Evolutionary conservation across 1,140 invertebrate genomes (phyloP), one percentile per base, ranked within the genome.

Genomic region (Halyomorpha halys): DNA sequence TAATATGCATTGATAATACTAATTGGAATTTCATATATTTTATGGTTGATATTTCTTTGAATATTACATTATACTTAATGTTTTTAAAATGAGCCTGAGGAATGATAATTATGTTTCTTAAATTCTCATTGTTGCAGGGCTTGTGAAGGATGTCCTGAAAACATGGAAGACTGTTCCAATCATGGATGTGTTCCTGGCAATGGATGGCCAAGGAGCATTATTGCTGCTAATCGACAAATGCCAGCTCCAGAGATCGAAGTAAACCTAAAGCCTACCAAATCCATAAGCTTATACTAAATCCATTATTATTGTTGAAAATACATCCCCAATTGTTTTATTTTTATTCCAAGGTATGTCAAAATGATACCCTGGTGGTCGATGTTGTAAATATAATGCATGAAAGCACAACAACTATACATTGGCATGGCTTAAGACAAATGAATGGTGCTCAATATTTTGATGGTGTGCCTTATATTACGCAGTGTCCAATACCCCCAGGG

Each of bases 171-270:
- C 71, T 96, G 92, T 71, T 78, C 76, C 47, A 76, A 85, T 44
- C 80, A 81, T 0, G 85, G 94, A 69, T 96, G 92, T 71, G 81
- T 94, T 61, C 77, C 87, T 6, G 89, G 82, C 6, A 89, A 95
- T 74, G 92, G 92, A 0, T 76, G 86, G 11, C 78, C 80, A 27
- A 78, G 90, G 67, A 76, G 84, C 0, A 74, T 95, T 19, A 81
- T 86, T 4, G 84, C 89, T 0, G 82, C 93, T 4, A 94, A 95
- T 76, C 81, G 91, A 61, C 85, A 86, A 76, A 80, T 95, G 76
- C 92, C 92, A 1, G 91, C 91, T 63, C 91, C 91, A 13, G 71
- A 80, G 1, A 85, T 96, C 49, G 84, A 93, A 78, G 89, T 89
- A 74, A 76, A 68, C 54, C 14, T 21, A 6, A 47, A 21, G 13